phyloP scores from a whole-genome alignment of 2,113 vertebrate species.

The Phyllostomus hastatus region DNA sequence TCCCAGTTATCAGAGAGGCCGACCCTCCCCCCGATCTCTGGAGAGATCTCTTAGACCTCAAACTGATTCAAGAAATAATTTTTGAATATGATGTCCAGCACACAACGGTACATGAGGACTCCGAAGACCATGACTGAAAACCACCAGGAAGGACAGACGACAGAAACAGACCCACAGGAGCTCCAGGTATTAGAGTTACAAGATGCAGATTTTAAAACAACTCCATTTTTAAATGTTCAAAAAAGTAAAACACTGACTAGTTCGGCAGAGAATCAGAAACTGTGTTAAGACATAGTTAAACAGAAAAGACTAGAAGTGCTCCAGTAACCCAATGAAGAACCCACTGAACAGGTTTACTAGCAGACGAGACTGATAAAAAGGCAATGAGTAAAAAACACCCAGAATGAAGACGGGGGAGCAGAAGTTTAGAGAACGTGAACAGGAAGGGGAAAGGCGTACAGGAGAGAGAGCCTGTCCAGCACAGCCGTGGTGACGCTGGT shows the following conservation, averaged over 20 bases:
- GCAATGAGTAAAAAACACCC: background rate
- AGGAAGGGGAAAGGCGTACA: background rate
- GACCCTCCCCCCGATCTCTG: background rate
- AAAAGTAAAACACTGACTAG: no score
- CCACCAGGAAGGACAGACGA: no score
- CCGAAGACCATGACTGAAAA: no score
- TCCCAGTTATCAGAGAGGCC: background rate
- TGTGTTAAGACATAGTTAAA: background rate
- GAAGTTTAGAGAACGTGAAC: background rate
- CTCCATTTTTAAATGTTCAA: no score
- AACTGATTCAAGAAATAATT: background rate
- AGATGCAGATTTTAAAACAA: no score
- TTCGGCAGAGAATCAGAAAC: background rate
- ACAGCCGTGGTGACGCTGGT: background rate
- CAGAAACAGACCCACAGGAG: no score
- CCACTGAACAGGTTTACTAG: background rate
- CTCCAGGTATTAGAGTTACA: no score
- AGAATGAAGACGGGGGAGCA: background rate
- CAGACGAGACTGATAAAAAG: background rate
- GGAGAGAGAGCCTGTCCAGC: background rate
- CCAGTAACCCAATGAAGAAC: background rate
- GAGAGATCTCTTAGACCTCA: background rate
- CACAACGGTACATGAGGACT: no score
- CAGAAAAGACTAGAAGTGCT: background rate
- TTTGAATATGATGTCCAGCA: background rate